Evolutionary conservation across 1,140 invertebrate species (phyloP), one percentile per base, ranked within the genome.

Genomic region (Pseudomyrmex cubaensis): DNA sequence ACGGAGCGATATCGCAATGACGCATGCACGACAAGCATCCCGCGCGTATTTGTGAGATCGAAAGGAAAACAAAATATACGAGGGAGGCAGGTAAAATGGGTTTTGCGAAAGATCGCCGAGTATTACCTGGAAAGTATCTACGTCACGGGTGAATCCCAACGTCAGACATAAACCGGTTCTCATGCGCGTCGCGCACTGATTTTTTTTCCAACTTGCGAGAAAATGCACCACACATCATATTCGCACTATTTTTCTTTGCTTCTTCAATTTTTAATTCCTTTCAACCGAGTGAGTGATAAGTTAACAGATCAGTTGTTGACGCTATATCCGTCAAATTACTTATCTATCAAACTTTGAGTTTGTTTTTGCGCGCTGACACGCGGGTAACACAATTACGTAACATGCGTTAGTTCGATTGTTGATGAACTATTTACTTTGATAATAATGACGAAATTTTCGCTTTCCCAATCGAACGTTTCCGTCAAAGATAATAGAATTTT

Each of bases 141-240:
- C 73, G 61, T 77, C 82, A 83, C 3, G 35, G 13, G 44, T 77
- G 62, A 83, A 83, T 83, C 82, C 46, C 66, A 13, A 72, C 54
- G 54, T 70, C 15, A 50, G 48, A 61, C 35, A 7, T 64, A 35
- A 80, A 80, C 54, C 76, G 66, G 66, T 80, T 80, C 54, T 59
- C 70, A 48, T 17, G 20, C 22, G 4, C 8, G 5, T 17, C 46
- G 1, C 4, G 5, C 35, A 1, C 35, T 22, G 20, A 10, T 15
- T 69, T 80, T 80, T 59, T 12, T 15, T 70, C 15, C n/a, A 35
- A 15, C 20, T 78, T 13, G 12, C 9, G n/a, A 80, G 1, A 22
- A 72, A 80, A n/a, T 35, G 12, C 9, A n/a, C 2, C 20, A 25
- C 2, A 15, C 20, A 57, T 48, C 57, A 1, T 22, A 13, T 57